Evolutionary conservation across 2,888 invertebrate species (phyloP), one percentile per base, ranked within the genome.

Genomic region (Heliconius cydno): DNA sequence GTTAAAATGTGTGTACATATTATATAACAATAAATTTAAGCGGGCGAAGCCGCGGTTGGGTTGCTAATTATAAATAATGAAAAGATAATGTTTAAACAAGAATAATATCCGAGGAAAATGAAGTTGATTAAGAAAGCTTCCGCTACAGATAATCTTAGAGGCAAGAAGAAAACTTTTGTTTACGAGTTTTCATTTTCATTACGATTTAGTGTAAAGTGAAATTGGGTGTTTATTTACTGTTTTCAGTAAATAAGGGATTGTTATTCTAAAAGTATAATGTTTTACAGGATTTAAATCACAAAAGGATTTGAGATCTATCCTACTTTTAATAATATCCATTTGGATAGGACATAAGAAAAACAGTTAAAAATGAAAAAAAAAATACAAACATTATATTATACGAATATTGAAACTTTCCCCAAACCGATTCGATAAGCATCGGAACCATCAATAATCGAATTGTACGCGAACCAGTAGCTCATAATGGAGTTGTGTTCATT

Each of bases 401-500:
- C 19, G 52, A 52, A 52, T 7, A 57, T 13, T 60, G 22, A 30
- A 57, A 57, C 28, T 57, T 60, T 60, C 3, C 34, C 34, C 73
- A 60, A 38, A 34, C 13, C 73, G 73, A 73, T 60, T 34, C 73
- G 73, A 73, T 73, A 73, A 73, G 60, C 73, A 73, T 73, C 73
- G 34, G 60, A 60, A 15, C 60, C 60, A 60, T 73, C 73, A 60
- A 57, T 79, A 74, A 79, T 79, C 74, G 74, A 74, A 78, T 78
- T 60, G 74, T 46, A 28, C 41, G 25, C 66, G 78, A 46, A 75
- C 30, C 68, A 66, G 76, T 67, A 67, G 74, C 38, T 74, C 74
- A 67, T 75, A 79, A 74, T 74, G 30, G 41, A 74, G 41, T 79
- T 79, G 68, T 78, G 74, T 79, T 63, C 68, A 79, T 74, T 68